Conservation (phyloP, 2,797 vertebrate species). For the Sorex maritimensis region DNA sequence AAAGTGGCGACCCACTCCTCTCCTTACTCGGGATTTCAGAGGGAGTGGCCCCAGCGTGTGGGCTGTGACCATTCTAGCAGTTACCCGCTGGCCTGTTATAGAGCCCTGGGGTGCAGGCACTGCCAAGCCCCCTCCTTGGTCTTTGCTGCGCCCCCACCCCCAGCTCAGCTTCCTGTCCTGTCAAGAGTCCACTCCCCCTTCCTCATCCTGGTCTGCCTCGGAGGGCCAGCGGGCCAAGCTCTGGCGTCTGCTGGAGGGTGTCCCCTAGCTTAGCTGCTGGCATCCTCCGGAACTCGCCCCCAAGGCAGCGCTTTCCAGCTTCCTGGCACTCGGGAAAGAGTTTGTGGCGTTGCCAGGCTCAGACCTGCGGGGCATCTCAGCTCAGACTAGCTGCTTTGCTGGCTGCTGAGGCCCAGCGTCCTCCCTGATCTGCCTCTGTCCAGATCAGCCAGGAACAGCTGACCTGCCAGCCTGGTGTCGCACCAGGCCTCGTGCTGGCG, state of each 20-base stretch:
- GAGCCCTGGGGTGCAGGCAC: accelerated
- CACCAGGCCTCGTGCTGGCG: conserved; percentile 67
- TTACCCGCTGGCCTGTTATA: neutral
- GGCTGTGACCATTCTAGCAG: neutral
- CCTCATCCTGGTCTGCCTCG: neutral
- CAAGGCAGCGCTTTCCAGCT: neutral
- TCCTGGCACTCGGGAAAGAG: neutral
- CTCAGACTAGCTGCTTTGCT: conserved; percentile 4
- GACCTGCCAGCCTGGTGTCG: conserved; percentile 76
- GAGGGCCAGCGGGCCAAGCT: neutral
- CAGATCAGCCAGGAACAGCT: conserved; percentile 75
- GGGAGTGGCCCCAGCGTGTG: neutral
- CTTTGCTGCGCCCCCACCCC: neutral
- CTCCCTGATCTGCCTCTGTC: conserved; percentile 42
- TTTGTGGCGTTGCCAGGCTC: neutral
- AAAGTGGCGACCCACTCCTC: neutral
- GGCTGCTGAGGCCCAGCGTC: neutral
- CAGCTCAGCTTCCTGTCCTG: neutral
- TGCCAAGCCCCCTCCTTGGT: neutral
- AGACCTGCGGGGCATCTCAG: neutral
- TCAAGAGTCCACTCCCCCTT: too few relatives aligned
- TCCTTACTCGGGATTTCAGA: conserved; percentile 13
- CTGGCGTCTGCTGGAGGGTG: neutral
- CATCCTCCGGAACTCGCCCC: conserved; percentile 1
- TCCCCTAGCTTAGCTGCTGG: conserved; percentile 21